Conservation (phyloP, 2,888 invertebrate genomes). For the Keiferia lycopersicella region DNA sequence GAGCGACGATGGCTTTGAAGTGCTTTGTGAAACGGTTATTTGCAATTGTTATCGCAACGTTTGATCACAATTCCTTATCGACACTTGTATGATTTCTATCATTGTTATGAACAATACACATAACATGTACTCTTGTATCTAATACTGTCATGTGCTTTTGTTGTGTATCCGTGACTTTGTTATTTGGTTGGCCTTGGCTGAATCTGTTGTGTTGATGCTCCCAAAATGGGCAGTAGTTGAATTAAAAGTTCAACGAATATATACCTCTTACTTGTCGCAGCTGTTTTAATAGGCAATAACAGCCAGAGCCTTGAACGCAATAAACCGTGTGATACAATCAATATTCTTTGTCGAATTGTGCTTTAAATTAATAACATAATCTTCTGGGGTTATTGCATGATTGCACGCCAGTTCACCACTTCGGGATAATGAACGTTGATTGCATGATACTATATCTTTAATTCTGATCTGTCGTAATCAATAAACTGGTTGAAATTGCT, state of each 20-base stretch:
- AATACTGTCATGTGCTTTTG: conserved; percentile 32
- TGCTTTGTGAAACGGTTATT: conserved; percentile 28
- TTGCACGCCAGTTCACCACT: conserved; percentile 17
- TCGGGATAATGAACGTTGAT: conserved; percentile 23
- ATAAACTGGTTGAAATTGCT: conserved; percentile 15
- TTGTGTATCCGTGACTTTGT: conserved; percentile 14
- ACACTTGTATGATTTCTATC: conserved; percentile 39
- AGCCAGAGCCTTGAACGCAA: conserved; percentile 49
- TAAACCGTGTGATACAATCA: conserved; percentile 41
- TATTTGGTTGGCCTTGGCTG: conserved; percentile 31
- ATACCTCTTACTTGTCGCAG: conserved; percentile 34
- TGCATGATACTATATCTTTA: conserved; percentile 24
- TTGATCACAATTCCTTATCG: conserved; percentile 48
- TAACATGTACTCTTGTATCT: conserved; percentile 35
- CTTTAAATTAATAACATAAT: conserved; percentile 31
- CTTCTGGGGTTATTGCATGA: conserved; percentile 21
- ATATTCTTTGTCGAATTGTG: conserved; percentile 38
- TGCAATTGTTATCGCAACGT: conserved; percentile 25
- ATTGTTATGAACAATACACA: conserved; percentile 36
- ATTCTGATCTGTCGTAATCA: conserved; percentile 12
- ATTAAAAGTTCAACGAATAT: conserved; percentile 26
- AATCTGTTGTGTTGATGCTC: conserved; percentile 29
- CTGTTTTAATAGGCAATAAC: conserved; percentile 39
- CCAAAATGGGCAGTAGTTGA: conserved; percentile 25
- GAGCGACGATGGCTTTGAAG: conserved; percentile 9